Evolutionary conservation across 1,140 invertebrate species (phyloP).

Genomic region (Aphis gossypii): DNA sequence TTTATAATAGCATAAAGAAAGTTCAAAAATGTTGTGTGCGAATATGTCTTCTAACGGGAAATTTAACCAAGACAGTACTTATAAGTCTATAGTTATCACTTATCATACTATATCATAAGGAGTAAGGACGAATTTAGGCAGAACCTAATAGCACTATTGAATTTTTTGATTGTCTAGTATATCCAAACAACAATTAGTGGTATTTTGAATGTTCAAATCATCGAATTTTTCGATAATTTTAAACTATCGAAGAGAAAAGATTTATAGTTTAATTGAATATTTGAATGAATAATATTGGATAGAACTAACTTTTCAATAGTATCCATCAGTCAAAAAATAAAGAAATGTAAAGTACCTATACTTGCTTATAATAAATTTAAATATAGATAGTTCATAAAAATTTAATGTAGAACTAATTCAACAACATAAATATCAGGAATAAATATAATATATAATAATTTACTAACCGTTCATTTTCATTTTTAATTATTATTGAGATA

Average conservation of each 20-base stretch:
- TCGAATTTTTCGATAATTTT: too few relatives aligned
- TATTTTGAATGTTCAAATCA: neutral
- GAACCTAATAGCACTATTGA: neutral
- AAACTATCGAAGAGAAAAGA: too few relatives aligned
- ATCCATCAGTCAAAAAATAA: neutral
- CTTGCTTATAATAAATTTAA: neutral
- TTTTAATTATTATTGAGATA: neutral
- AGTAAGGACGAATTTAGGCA: neutral
- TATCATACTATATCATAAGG: neutral
- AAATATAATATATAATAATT: neutral
- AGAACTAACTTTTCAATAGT: neutral
- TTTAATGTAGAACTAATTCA: neutral
- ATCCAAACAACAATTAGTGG: neutral
- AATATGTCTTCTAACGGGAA: neutral
- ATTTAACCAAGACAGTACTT: neutral
- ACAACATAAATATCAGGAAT: neutral
- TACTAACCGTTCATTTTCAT: slow-evolving; percentile 53
- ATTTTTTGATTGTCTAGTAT: neutral
- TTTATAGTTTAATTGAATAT: too few relatives aligned
- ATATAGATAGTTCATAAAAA: neutral
- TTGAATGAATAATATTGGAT: too few relatives aligned
- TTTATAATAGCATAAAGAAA: neutral
- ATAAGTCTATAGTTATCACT: neutral
- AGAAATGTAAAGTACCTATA: neutral
- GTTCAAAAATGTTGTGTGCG: neutral